Evolutionary conservation across 1,140 invertebrate species (phyloP).

Genomic region (Zaprionus capensis): DNA sequence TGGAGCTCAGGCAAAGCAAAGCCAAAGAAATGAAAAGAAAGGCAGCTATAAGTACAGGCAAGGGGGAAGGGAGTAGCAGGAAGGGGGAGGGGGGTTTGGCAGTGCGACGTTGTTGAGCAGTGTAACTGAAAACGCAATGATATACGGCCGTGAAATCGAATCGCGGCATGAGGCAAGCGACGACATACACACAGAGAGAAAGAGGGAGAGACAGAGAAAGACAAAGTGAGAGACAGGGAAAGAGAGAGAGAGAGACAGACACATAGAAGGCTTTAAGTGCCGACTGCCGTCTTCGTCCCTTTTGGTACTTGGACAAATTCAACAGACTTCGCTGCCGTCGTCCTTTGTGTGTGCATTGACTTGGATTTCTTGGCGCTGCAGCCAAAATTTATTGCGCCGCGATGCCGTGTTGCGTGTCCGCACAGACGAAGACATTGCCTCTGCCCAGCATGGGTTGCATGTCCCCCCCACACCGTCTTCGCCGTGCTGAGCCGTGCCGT

Average conservation of each 20-base stretch:
- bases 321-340: constrained; percentile 69
- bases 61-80: background rate
- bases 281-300: constrained; percentile 20
- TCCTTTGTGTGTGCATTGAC: constrained; percentile 52
- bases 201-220: background rate
- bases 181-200: background rate
- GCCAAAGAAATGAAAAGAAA: constrained; percentile 19
- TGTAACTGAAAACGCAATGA: constrained; percentile 80
- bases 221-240: no score
- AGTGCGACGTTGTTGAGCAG: constrained; percentile 23
- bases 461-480: background rate
- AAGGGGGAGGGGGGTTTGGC: background rate
- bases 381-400: constrained; percentile 72
- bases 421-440: constrained; percentile 26
- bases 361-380: constrained; percentile 60
- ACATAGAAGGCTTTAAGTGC: constrained; percentile 68
- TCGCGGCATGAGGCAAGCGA: constrained; percentile 37
- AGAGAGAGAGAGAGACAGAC: no score
- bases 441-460: constrained; percentile 68
- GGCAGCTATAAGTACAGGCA: background rate
- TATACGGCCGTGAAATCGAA: constrained; percentile 79
- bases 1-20: constrained; percentile 12
- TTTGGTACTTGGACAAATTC: constrained; percentile 60
- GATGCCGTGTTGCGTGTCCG: constrained; percentile 75
- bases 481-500: background rate